These are phyloP conservation scores for Minunthozetes semirufus DNA, from an alignment of 2,888 invertebrate species.

Conservation along the genomic window DNA sequence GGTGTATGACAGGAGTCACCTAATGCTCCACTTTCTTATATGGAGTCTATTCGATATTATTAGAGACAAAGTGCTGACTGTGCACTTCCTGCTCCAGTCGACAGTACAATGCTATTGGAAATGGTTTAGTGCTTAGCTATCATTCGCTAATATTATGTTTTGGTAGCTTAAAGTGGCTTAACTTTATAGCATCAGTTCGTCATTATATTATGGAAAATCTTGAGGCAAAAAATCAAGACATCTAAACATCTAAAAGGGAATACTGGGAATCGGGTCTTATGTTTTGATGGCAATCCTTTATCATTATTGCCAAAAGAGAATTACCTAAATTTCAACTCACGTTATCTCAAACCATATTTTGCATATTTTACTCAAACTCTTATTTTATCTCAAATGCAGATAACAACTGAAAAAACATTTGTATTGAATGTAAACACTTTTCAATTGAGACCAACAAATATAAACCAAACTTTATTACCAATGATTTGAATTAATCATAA, in stretches of 20 bases:
- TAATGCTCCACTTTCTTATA: not conserved
- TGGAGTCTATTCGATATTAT: not conserved
- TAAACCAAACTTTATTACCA: not conserved
- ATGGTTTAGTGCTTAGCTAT: not conserved
- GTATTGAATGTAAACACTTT: not conserved
- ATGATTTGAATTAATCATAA: not conserved
- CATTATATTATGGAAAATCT: slow-evolving; percentile 3
- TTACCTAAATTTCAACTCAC: not conserved
- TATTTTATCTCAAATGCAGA: not conserved
- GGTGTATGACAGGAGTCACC: not conserved
- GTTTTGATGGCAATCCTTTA: not conserved
- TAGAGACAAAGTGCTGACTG: not conserved
- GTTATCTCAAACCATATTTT: not conserved
- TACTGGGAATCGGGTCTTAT: not conserved
- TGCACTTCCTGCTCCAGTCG: slow-evolving; percentile 1
- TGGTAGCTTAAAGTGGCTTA: slow-evolving; percentile 12
- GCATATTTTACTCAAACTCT: not conserved
- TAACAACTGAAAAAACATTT: not conserved
- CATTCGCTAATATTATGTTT: slow-evolving; percentile 18
- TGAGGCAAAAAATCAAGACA: not conserved
- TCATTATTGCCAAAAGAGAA: not conserved
- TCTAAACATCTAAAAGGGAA: too few relatives aligned
- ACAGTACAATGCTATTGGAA: not conserved
- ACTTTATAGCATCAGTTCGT: not conserved
- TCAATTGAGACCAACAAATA: not conserved